These are phyloP conservation scores for Coturnix japonica DNA, from an alignment of 2,113 vertebrate genomes.

Conservation along the genomic window DNA sequence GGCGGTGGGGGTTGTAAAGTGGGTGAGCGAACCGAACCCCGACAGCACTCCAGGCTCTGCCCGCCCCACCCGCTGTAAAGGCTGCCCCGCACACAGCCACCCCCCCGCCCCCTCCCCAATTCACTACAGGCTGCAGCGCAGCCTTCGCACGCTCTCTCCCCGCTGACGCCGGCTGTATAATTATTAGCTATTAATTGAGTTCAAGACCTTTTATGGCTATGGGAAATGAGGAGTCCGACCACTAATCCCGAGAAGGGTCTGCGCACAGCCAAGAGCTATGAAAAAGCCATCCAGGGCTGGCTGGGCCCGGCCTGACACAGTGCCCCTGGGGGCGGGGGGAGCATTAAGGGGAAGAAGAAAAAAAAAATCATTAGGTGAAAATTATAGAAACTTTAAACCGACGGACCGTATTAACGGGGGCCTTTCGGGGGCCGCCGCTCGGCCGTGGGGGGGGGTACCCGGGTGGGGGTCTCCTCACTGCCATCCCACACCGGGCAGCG, in stretches of 20 bases:
- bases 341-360: not conserved
- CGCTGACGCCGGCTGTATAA: slow-evolving; percentile 78
- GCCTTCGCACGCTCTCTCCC: not conserved
- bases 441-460: not conserved
- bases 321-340: not conserved
- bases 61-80: too few species aligned
- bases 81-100: too few species aligned
- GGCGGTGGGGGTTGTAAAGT: too few species aligned
- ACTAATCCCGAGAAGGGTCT: slow-evolving; percentile 76
- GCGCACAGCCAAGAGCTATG: slow-evolving; percentile 27
- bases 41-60: too few species aligned
- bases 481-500: too few species aligned
- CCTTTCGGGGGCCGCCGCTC: not conserved
- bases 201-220: slow-evolving; percentile 85
- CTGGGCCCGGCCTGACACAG: slow-evolving; percentile 32
- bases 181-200: slow-evolving; percentile 95
- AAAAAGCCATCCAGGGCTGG: slow-evolving; percentile 33
- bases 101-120: too few species aligned
- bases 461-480: not conserved
- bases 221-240: slow-evolving; percentile 86
- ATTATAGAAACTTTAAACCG: slow-evolving; percentile 9
- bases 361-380: slow-evolving; percentile 49
- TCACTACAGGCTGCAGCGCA: too few species aligned
- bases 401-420: not conserved
- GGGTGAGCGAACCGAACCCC: not conserved